Evolutionary conservation across 2,888 invertebrate species (phyloP), one percentile per base, ranked within the genome.

Genomic region (Xestia sexstrigata): DNA sequence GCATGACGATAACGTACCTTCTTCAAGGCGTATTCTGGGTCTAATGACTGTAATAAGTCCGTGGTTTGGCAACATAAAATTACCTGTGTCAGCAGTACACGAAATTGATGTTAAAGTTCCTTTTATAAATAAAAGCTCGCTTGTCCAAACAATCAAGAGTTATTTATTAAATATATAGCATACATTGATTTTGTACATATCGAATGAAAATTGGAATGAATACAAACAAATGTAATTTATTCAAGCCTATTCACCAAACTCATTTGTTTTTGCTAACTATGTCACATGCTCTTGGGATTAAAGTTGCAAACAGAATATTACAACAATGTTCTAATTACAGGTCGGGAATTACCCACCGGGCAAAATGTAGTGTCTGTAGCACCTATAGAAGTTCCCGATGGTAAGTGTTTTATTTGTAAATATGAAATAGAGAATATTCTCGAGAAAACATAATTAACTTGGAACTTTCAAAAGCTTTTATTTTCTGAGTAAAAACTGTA

Each of bases 361-460:
- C 95, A 96, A 92, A 96, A 96, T 94, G 94, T 96, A 92, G 96
- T 96, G 85, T 96, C 96, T 79, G 96, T 95, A 92, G 95, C 96
- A 85, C 96, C 96, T 83, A 96, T 96, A 92, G 96, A 96, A 92
- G 95, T 96, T 84, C 93, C 95, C 79, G 96, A 96, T 89, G 96
- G 96, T 96, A 93, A 95, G 96, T 93, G 74, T 80, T 87, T 85
- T 83, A 82, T 85, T 63, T 81, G 60, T 84, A 81, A 81, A 84
- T 83, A 62, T 69, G 15, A 65, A 63, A 69, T 68, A 84, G n/a
- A 83, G 70, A 83, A 63, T 66, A 70, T 73, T 76, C 63, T 70
- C 58, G 55, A 73, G 15, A 45, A 66, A 81, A 73, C 1, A 23
- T 55, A 39, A 73, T 65, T 65, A 60, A 52, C 39, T 66, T 30